phyloP scores from a whole-genome alignment of 2,113 vertebrate genomes.

The Cavia aperea region DNA sequence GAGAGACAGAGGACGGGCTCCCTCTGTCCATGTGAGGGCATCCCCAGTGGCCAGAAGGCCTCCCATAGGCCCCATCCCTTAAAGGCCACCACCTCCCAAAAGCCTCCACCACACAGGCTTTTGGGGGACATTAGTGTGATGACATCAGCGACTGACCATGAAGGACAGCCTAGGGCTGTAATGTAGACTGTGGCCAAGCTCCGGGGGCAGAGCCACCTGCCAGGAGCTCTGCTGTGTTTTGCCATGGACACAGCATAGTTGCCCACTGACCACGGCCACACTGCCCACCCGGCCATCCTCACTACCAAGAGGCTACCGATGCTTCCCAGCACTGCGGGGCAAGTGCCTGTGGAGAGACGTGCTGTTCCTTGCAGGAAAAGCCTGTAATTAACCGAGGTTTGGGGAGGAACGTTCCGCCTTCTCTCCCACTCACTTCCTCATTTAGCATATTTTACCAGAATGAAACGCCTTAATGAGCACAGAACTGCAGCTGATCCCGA shows the following conservation, averaged over 20 bases:
- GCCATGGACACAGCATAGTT: not conserved
- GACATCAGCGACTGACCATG: not conserved
- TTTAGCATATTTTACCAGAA: conserved; percentile 72
- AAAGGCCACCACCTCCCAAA: not conserved
- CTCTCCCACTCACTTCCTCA: conserved; percentile 56
- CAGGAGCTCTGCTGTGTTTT: not conserved
- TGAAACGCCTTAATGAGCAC: conserved; percentile 73
- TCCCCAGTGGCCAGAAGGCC: not conserved
- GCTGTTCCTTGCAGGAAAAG: conserved; percentile 34
- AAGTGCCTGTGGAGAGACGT: not conserved
- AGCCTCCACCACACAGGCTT: not conserved
- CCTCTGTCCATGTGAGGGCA: no score
- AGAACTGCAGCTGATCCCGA: conserved; percentile 68
- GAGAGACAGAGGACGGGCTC: not conserved
- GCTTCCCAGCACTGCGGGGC: not conserved
- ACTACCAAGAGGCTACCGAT: not conserved
- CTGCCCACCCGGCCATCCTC: not conserved
- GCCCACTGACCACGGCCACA: no score
- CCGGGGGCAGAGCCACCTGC: no score
- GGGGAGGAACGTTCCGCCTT: conserved; percentile 53
- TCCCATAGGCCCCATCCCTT: not conserved
- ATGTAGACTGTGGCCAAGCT: not conserved
- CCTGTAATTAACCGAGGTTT: conserved; percentile 60
- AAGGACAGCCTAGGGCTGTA: not conserved
- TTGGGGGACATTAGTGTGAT: not conserved